Conservation (phyloP, 2,113 vertebrate genomes). For the Pogona vitticeps region DNA sequence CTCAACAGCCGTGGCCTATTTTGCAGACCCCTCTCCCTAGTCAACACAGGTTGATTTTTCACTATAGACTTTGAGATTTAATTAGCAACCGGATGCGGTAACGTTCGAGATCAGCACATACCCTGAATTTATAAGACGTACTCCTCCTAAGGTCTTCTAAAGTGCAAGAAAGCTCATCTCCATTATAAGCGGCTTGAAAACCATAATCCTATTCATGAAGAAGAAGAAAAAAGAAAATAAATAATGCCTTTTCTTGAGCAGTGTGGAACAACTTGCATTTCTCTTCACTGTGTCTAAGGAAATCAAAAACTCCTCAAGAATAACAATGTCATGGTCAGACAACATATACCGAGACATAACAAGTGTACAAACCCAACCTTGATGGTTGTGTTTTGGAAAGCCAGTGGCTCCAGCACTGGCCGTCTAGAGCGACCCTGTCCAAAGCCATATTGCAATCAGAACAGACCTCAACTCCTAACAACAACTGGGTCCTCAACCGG, state of each 20-base stretch:
- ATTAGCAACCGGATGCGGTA: rapidly evolving
- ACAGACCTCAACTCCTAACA: not conserved
- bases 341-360: not conserved
- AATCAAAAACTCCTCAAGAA: not conserved
- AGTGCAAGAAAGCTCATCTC: conserved; percentile 79
- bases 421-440: not conserved
- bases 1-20: not conserved
- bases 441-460: too few relatives aligned
- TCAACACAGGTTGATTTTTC: not conserved
- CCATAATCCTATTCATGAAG: conserved; percentile 74
- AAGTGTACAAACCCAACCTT: not conserved
- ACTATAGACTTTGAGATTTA: not conserved
- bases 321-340: not conserved
- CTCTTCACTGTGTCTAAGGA: not conserved
- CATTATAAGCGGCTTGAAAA: conserved; percentile 82
- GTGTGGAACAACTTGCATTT: not conserved
- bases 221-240: conserved; percentile 21
- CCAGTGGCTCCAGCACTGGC: not conserved
- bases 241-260: rapidly evolving
- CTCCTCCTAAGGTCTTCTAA: conserved; percentile 80
- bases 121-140: conserved; percentile 81
- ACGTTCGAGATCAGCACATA: conserved; percentile 55
- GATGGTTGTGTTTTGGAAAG: too few relatives aligned
- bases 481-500: not conserved
- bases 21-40: not conserved